Base-by-base conservation (phyloP, 2,113 vertebrate genomes). In the Phalacrocorax brasilianus region DNA sequence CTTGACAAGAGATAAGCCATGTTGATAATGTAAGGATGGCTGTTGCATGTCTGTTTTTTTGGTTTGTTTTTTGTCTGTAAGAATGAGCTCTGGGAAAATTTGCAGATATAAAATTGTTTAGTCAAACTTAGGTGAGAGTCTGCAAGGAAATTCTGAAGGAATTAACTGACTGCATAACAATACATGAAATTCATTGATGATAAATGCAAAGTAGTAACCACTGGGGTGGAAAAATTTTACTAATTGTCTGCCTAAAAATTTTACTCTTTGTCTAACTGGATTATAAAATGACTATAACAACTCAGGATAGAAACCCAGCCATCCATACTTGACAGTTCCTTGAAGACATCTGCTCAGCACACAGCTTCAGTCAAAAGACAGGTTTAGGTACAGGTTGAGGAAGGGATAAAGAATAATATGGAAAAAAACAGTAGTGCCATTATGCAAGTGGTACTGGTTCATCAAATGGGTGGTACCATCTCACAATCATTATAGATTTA, bases 401-500 rank as follows among this genome's bases (percentile, higher is more conserved):
- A 80, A 52, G 80, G 55, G 44, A 84, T 92, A 63, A 94, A 87
- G 61, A 91, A 65, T 65, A 92, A 91, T 87, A 71, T 16, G 20
- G 20, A 52, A 87, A 92, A 92, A 88, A 53, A 68, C 17, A 38
- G 50, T 82, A 92, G 92, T 87, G 44, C 28, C 62, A 24, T 97
- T 96, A 95, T 92, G 91, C 63, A 93, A 79, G 94, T 76, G 11
- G 9, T 73, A 50, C 50, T 20, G 23, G 76, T 91, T 91, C 58
- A 85, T 95, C 77, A 82, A 66, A 40, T 40, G 52, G 68, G 55
- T 67, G 90, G 74, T 62, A 63, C 67, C 63, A 35, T 86, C 78
- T 90, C 71, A 74, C 44, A 45, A 45, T 45, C 44, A 30, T 95
- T 95, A 79, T 49, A 89, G 58, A 94, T 92, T 66, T 92, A 95